Conservation (phyloP, 2,797 vertebrate genomes). For the Caiman crocodilus region DNA sequence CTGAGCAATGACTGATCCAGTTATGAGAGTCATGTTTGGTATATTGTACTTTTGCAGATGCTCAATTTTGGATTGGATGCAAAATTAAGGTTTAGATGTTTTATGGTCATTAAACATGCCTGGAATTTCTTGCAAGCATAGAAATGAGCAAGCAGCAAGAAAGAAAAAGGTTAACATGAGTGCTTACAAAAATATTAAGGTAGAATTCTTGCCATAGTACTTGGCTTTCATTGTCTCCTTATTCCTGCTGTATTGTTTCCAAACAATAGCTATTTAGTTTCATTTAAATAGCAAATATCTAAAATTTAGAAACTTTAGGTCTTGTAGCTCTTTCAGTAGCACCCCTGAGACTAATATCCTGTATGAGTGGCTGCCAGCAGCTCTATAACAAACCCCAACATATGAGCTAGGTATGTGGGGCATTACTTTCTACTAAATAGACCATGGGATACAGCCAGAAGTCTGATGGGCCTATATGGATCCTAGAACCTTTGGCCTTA, state of each 20-base stretch:
- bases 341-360: neutral
- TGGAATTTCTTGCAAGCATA: neutral
- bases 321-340: neutral
- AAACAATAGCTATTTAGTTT: neutral
- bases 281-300: neutral
- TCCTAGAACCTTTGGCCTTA: neutral
- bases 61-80: constrained; percentile 3
- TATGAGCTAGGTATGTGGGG: neutral
- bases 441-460: neutral
- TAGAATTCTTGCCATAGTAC: neutral
- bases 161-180: neutral
- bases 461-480: neutral
- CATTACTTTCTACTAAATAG: neutral
- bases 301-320: neutral
- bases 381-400: neutral
- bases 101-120: neutral
- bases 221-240: neutral
- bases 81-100: neutral
- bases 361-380: neutral
- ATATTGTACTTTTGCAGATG: neutral
- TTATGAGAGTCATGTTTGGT: neutral
- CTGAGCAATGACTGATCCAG: neutral
- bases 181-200: neutral
- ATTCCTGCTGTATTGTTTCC: neutral
- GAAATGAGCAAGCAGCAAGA: neutral